These are phyloP conservation scores for Hetaerina titia DNA, from an alignment of 2,888 invertebrate genomes.

Conservation along the genomic window DNA sequence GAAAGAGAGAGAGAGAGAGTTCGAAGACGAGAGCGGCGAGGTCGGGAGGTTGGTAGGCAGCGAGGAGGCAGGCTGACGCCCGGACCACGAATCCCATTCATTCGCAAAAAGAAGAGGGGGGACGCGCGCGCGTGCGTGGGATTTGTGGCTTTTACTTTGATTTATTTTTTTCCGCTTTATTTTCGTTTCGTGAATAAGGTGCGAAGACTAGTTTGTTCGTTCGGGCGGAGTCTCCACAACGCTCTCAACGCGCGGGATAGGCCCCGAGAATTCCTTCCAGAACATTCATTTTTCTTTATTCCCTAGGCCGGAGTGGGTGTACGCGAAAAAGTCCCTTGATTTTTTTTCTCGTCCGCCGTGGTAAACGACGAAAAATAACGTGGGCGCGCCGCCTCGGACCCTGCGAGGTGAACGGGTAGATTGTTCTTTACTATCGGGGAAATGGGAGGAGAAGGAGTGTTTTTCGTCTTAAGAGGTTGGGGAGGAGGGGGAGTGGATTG, in stretches of 20 bases:
- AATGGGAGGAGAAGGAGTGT: too few relatives aligned
- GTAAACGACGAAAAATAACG: not conserved
- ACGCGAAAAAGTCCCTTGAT: not conserved
- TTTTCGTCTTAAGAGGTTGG: too few relatives aligned
- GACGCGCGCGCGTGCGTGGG: not conserved
- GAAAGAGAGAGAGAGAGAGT: not conserved
- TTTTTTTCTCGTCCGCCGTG: not conserved
- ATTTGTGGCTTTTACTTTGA: not conserved
- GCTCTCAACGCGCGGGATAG: not conserved
- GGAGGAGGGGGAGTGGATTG: too few relatives aligned
- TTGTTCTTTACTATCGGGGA: too few relatives aligned
- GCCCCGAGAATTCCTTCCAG: not conserved
- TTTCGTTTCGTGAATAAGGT: constrained; percentile 4
- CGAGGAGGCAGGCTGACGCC: not conserved
- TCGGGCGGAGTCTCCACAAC: not conserved
- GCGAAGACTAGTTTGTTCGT: not conserved
- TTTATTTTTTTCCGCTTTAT: not conserved
- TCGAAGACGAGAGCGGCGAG: not conserved
- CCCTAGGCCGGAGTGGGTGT: not conserved
- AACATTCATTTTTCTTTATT: not conserved
- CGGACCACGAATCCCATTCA: not conserved
- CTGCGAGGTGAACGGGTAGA: too few relatives aligned
- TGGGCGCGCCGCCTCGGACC: not conserved
- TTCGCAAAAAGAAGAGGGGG: not conserved
- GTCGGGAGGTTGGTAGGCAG: not conserved